Percentiles rank a stretch among this genome's conserved stretches.
Evolutionary conservation across 2,888 invertebrate genomes (phyloP).

Genomic region (Drosophila mimica): DNA sequence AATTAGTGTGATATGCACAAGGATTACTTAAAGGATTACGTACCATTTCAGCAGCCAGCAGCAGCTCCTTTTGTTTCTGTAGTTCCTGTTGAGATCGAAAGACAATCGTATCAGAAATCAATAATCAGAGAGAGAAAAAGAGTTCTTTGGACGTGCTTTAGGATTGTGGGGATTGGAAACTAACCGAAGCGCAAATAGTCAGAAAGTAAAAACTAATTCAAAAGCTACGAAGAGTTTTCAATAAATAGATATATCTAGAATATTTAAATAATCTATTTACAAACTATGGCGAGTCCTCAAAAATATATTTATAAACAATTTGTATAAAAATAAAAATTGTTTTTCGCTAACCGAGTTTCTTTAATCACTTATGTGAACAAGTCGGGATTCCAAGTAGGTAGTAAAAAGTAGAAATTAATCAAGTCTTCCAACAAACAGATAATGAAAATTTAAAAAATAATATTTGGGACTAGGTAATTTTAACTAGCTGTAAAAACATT

Average conservation of each 20-base stretch:
- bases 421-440: background rate
- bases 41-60: slow-evolving; percentile 94
- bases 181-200: background rate
- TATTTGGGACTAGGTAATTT: background rate
- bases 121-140: too few relatives aligned
- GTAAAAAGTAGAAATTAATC: background rate
- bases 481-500: background rate
- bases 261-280: background rate
- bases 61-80: slow-evolving; percentile 93
- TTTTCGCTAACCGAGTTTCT: background rate
- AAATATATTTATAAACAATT: background rate
- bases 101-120: background rate
- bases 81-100: slow-evolving; percentile 90
- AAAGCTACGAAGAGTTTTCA: background rate
- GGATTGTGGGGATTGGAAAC: slow-evolving; percentile 4
- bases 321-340: background rate
- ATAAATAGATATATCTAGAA: background rate
- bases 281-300: background rate
- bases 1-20: background rate
- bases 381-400: background rate
- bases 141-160: background rate
- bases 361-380: background rate
- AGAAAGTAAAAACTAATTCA: slow-evolving; percentile 11
- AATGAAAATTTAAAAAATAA: background rate
- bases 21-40: slow-evolving; percentile 74